Conservation (phyloP, 1,140 invertebrate genomes). For the Eulimnadia texana region DNA sequence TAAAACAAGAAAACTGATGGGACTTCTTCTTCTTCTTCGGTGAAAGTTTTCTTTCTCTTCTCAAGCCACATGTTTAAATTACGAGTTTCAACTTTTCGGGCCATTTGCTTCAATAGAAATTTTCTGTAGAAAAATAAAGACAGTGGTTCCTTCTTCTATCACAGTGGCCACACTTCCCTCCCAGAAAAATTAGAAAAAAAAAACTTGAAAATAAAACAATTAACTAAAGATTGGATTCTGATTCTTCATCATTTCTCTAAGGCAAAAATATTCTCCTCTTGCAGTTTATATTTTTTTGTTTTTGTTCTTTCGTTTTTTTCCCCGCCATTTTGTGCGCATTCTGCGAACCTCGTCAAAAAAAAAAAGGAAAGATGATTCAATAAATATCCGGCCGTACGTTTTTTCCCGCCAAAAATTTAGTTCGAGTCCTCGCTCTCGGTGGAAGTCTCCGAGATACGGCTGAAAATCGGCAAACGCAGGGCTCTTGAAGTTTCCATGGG, state of each 20-base stretch:
- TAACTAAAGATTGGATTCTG: too few relatives aligned
- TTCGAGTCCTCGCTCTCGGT: conserved; percentile 1
- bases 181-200: not conserved
- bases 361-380: too few relatives aligned
- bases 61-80: too few relatives aligned
- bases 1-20: too few relatives aligned
- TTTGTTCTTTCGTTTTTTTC: too few relatives aligned
- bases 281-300: too few relatives aligned
- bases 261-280: too few relatives aligned
- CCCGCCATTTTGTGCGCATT: too few relatives aligned
- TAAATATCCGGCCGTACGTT: not conserved
- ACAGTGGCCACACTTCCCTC: not conserved
- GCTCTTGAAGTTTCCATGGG: conserved; percentile 15
- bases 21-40: too few relatives aligned
- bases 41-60: too few relatives aligned
- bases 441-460: conserved; percentile 13
- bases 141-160: not conserved
- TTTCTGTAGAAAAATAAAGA: not conserved
- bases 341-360: too few relatives aligned
- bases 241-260: too few relatives aligned
- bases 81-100: not conserved
- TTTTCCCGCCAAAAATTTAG: not conserved
- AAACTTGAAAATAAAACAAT: not conserved
- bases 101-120: not conserved
- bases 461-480: conserved; percentile 15